Conservation (phyloP, 2,113 vertebrate species). For the Sisor rabdophorus region DNA sequence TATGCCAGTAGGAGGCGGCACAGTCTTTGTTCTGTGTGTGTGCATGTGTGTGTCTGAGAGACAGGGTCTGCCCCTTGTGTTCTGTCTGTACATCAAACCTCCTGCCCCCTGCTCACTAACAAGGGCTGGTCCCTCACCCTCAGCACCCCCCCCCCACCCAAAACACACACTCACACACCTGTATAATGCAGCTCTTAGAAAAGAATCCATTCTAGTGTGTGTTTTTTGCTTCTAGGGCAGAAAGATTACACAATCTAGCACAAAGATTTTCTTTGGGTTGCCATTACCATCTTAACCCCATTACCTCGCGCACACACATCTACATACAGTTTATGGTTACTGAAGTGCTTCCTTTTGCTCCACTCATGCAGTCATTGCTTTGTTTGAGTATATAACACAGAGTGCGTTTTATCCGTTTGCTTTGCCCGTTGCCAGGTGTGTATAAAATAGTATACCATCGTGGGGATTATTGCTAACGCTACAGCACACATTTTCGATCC, state of each 20-base stretch:
- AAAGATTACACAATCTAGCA: too few relatives aligned
- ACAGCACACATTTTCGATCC: background rate
- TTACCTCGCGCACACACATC: background rate
- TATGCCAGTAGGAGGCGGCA: slow-evolving; percentile 69
- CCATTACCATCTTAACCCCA: background rate
- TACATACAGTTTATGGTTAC: background rate
- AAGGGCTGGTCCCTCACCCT: slow-evolving; percentile 9
- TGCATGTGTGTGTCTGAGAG: background rate
- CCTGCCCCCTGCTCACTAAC: slow-evolving; percentile 18
- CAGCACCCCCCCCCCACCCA: slow-evolving; percentile 1
- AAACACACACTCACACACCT: slow-evolving; percentile 1
- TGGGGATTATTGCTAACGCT: too few relatives aligned
- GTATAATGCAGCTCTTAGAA: background rate
- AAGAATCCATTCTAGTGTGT: background rate
- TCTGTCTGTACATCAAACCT: slow-evolving; percentile 11
- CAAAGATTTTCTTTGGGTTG: background rate
- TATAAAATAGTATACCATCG: background rate
- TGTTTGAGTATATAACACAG: background rate
- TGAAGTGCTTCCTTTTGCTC: background rate
- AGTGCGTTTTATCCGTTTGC: too few relatives aligned
- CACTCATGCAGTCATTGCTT: background rate
- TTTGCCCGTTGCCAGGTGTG: background rate
- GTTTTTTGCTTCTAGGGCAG: background rate
- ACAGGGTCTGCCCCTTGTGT: slow-evolving; percentile 24
- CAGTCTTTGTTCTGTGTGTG: slow-evolving; percentile 60